Evolutionary conservation across 2,113 vertebrate species (phyloP).

Genomic region (Mobula hypostoma): DNA sequence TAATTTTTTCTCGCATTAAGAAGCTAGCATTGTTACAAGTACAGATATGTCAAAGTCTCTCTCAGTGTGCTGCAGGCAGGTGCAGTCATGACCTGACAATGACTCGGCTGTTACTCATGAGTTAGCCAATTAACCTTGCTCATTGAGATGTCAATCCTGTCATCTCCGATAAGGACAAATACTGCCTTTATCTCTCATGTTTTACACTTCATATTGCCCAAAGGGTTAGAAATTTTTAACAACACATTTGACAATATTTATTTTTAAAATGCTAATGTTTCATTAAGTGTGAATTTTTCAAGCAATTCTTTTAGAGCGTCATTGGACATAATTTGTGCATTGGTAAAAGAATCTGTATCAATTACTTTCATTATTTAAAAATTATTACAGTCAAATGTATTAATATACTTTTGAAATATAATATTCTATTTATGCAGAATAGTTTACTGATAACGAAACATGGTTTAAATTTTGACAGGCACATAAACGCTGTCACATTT

Average conservation of each 20-base stretch:
- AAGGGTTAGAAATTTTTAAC: not conserved
- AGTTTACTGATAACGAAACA: not conserved
- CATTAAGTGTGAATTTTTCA: not conserved
- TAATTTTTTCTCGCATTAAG: not conserved
- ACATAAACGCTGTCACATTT: not conserved
- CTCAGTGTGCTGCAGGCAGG: not conserved
- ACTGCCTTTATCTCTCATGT: not conserved
- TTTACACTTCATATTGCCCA: not conserved
- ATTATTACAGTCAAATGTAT: not conserved
- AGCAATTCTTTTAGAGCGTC: not conserved
- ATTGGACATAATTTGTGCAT: not conserved
- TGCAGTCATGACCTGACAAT: not conserved
- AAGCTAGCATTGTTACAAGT: not conserved
- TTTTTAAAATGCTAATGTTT: not conserved
- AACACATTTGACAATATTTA: not conserved
- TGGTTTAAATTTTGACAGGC: not conserved
- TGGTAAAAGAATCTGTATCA: not conserved
- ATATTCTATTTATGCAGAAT: conserved; percentile 10
- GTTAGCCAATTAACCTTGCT: conserved; percentile 17
- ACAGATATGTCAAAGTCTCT: conserved; percentile 32
- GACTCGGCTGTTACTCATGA: not conserved
- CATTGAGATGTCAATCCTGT: conserved; percentile 3
- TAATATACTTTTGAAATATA: not conserved
- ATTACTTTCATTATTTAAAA: no score
- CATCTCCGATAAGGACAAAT: not conserved